These are phyloP conservation scores for Sympetrum striolatum DNA, from an alignment of 2,888 invertebrate species.

Conservation along the genomic window DNA sequence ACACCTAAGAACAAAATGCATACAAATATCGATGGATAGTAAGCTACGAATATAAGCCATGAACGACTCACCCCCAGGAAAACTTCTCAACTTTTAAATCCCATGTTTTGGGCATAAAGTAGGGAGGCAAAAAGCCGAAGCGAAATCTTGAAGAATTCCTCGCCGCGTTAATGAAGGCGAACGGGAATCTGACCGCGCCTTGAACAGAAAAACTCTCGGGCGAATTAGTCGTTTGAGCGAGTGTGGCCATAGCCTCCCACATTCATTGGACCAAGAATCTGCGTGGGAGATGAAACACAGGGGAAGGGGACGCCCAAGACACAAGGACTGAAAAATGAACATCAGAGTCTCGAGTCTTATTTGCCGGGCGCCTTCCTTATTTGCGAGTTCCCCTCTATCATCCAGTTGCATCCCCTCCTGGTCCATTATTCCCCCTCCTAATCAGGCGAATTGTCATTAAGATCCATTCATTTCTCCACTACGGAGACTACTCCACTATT, in stretches of 20 bases:
- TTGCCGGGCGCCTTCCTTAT: conserved; percentile 31
- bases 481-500: background rate
- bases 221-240: background rate
- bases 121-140: too few species aligned
- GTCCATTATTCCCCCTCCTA: background rate
- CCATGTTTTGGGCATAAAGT: too few species aligned
- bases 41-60: too few species aligned
- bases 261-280: background rate
- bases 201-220: background rate
- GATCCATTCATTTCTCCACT: background rate
- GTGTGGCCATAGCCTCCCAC: background rate
- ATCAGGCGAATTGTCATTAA: conserved; percentile 13
- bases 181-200: background rate
- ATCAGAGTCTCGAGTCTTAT: background rate
- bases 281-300: background rate
- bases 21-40: too few species aligned
- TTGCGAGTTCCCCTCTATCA: conserved; percentile 26
- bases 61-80: too few species aligned
- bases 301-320: background rate
- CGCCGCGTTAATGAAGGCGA: background rate
- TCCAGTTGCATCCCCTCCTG: background rate
- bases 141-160: too few species aligned
- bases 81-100: too few species aligned
- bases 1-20: too few species aligned
- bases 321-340: conserved; percentile 23